A percentile compares a stretch with the other conserved stretches of the same genome.
phyloP scores from a whole-genome alignment of 2,113 vertebrate genomes.

The Microtus ochrogaster region DNA sequence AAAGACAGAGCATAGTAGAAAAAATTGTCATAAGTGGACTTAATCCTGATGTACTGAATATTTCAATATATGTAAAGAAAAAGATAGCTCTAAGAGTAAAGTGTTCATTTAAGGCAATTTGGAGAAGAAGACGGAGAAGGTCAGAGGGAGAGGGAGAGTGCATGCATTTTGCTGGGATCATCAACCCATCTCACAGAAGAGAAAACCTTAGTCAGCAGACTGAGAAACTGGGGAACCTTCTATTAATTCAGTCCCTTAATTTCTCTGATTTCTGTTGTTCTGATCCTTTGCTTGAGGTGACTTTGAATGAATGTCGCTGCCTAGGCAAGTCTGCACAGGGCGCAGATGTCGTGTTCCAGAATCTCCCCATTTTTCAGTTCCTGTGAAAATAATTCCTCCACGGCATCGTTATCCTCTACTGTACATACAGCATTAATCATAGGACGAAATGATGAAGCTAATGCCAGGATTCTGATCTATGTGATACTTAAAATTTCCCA shows the following conservation, averaged over 20 bases:
- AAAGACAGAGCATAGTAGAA: slow-evolving; percentile 10
- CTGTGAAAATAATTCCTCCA: neutral
- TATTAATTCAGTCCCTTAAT: neutral
- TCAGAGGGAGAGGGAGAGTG: too few relatives aligned
- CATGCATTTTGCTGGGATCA: neutral
- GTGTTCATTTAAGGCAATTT: neutral
- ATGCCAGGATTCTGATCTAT: neutral
- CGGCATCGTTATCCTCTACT: neutral
- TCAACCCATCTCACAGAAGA: neutral
- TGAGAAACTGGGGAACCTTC: neutral
- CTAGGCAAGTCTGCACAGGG: neutral
- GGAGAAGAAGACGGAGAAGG: neutral
- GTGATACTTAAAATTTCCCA: neutral
- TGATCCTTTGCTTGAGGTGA: neutral
- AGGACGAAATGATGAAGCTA: neutral
- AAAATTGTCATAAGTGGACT: neutral
- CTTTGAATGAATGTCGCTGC: neutral
- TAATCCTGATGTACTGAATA: neutral
- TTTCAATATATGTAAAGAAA: slow-evolving; percentile 1
- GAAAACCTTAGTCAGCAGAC: neutral
- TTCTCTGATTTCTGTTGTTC: neutral
- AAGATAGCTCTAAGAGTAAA: neutral
- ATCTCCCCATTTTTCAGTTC: neutral
- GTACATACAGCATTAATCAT: neutral
- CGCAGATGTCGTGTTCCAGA: neutral